phyloP scores from a whole-genome alignment of 1,140 invertebrate species.

The Hirudo medicinalis region DNA sequence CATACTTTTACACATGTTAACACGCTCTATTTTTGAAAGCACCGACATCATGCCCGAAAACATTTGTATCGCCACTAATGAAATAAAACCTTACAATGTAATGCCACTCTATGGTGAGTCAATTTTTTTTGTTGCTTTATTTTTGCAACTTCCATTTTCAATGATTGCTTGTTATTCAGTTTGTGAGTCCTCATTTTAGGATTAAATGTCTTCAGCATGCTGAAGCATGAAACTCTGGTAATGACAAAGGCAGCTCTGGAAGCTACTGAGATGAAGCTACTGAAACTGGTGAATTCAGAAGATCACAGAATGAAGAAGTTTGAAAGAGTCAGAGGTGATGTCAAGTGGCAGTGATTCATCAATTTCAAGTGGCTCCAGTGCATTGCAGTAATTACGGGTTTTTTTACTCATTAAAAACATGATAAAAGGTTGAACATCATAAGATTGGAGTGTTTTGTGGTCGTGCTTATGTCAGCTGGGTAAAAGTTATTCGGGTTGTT shows the following conservation, averaged over 20 bases:
- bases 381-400: too few species aligned
- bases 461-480: too few species aligned
- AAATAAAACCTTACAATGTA: slow-evolving; percentile 68
- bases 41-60: slow-evolving; percentile 72
- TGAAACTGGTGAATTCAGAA: slow-evolving; percentile 58
- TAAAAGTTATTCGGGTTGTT: too few species aligned
- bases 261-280: slow-evolving; percentile 67
- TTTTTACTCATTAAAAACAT: too few species aligned
- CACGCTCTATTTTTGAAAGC: slow-evolving; percentile 46
- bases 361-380: too few species aligned
- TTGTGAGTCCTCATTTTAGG: slow-evolving; percentile 36
- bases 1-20: background rate
- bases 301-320: slow-evolving; percentile 20
- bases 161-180: background rate
- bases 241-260: slow-evolving; percentile 71
- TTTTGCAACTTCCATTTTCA: background rate
- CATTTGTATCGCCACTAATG: slow-evolving; percentile 62
- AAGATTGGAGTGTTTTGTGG: too few species aligned
- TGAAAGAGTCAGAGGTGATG: slow-evolving; percentile 15
- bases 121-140: background rate
- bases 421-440: too few species aligned
- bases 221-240: slow-evolving; percentile 88
- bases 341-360: background rate
- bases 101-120: slow-evolving; percentile 77
- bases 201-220: slow-evolving; percentile 64